Conservation (phyloP, 2,797 vertebrate species). For the Knipowitschia caucasica region DNA sequence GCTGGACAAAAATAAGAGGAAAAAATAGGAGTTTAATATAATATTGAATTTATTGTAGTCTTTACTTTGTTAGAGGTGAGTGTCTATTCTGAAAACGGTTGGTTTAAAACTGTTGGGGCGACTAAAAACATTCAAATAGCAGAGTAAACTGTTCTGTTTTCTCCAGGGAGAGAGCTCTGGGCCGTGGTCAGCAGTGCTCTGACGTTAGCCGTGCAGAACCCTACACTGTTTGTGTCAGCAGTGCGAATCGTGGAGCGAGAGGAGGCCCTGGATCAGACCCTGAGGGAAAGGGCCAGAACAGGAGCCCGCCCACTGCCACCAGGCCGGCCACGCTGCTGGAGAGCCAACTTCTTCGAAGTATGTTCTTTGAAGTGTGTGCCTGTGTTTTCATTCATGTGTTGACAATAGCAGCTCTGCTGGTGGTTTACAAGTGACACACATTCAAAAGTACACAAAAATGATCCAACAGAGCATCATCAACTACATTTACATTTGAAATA, state of each 20-base stretch:
- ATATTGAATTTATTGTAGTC: no score
- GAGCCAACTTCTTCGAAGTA: constrained; percentile 82
- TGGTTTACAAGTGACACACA: no score
- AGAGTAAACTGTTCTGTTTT: background rate
- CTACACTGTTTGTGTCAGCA: constrained; percentile 86
- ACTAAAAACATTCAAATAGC: no score
- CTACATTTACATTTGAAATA: no score
- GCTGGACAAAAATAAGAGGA: no score
- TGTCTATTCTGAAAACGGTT: no score
- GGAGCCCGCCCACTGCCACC: constrained; percentile 70
- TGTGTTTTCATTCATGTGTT: background rate
- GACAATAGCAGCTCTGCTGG: no score
- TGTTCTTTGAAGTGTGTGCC: background rate
- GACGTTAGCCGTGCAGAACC: constrained; percentile 82
- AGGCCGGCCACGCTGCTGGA: constrained; percentile 87
- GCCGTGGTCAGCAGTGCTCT: constrained; percentile 81
- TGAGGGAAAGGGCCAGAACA: constrained; percentile 64
- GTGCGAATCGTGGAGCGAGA: constrained; percentile 92
- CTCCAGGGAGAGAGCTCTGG: constrained; percentile 82
- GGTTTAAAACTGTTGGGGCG: no score
- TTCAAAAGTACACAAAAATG: no score
- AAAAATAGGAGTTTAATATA: no score
- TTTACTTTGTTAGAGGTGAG: no score
- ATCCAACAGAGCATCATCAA: no score
- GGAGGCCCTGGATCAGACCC: constrained; percentile 76